Percentiles rank a stretch among this genome's conserved stretches.
Conservation (phyloP, 1,140 invertebrate genomes). For the Drosophila parvula region DNA sequence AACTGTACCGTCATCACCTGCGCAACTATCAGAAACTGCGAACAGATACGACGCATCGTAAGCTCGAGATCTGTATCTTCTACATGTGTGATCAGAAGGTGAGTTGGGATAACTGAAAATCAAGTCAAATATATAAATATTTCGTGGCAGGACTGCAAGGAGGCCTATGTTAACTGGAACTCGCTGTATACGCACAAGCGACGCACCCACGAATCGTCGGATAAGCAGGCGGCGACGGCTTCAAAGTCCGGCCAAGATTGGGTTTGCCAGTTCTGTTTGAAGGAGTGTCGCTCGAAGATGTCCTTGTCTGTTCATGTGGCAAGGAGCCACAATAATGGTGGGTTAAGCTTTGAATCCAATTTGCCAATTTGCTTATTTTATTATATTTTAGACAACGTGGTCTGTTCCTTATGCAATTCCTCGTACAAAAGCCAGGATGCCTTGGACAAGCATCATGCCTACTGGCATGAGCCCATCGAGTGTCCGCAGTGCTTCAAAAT, state of each 20-base stretch:
- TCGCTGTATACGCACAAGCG: constrained; percentile 72
- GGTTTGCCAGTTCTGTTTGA: constrained; percentile 75
- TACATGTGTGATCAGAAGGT: constrained; percentile 74
- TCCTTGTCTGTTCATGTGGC: constrained; percentile 79
- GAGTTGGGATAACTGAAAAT: background rate
- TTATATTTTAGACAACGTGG: constrained; percentile 60
- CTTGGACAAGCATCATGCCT: constrained; percentile 62
- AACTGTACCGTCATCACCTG: constrained; percentile 67
- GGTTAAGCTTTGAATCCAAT: background rate
- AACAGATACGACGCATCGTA: constrained; percentile 46
- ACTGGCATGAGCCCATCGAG: constrained; percentile 64
- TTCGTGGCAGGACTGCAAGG: constrained; percentile 52
- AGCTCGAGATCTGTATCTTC: constrained; percentile 55
- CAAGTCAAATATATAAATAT: background rate
- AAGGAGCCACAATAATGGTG: constrained; percentile 78
- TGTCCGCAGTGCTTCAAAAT: constrained; percentile 68
- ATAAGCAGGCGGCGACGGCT: constrained; percentile 9
- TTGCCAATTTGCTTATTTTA: background rate
- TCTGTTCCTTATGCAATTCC: constrained; percentile 57
- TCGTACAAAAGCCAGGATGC: constrained; percentile 66
- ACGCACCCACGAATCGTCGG: constrained; percentile 53
- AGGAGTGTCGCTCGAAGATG: constrained; percentile 74
- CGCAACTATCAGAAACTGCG: constrained; percentile 62
- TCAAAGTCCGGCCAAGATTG: constrained; percentile 41
- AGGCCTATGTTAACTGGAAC: constrained; percentile 68